phyloP scores from a whole-genome alignment of 2,113 vertebrate species.

The Aegotheles bennettii region DNA sequence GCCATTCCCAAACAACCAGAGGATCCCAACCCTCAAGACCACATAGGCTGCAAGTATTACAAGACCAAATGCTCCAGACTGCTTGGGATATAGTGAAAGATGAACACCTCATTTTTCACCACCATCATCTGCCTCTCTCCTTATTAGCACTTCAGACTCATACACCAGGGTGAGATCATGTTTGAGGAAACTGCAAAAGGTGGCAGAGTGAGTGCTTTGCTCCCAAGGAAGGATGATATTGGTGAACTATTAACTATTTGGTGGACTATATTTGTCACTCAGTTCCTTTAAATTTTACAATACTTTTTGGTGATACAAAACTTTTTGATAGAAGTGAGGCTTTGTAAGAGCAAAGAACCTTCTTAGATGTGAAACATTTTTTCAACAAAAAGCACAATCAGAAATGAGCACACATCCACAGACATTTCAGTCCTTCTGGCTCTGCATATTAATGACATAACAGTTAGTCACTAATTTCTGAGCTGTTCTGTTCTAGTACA shows the following conservation, averaged over 20 bases:
- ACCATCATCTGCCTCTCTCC: not conserved
- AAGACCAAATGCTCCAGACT: slow-evolving; percentile 31
- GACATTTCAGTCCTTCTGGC: not conserved
- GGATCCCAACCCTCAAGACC: not conserved
- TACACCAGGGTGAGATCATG: not conserved
- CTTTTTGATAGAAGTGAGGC: not conserved
- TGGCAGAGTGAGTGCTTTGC: not conserved
- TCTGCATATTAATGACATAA: not conserved
- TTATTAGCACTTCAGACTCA: not conserved
- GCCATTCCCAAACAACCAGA: not conserved
- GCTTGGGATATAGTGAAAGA: not conserved
- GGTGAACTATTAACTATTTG: not conserved
- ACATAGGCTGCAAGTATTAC: not conserved
- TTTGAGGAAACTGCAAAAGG: slow-evolving; percentile 14
- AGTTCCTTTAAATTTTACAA: not conserved
- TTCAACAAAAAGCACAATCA: not conserved
- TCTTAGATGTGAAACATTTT: not conserved
- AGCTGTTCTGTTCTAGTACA: not conserved
- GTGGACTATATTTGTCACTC: not conserved
- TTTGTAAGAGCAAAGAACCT: not conserved
- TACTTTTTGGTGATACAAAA: not conserved
- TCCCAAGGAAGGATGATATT: slow-evolving; percentile 7
- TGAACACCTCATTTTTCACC: not conserved
- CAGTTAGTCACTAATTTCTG: not conserved
- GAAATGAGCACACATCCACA: not conserved